Evolutionary conservation across 2,797 vertebrate species (phyloP), one percentile per base, ranked within the genome.

Genomic region (Xiphophorus birchmanni): DNA sequence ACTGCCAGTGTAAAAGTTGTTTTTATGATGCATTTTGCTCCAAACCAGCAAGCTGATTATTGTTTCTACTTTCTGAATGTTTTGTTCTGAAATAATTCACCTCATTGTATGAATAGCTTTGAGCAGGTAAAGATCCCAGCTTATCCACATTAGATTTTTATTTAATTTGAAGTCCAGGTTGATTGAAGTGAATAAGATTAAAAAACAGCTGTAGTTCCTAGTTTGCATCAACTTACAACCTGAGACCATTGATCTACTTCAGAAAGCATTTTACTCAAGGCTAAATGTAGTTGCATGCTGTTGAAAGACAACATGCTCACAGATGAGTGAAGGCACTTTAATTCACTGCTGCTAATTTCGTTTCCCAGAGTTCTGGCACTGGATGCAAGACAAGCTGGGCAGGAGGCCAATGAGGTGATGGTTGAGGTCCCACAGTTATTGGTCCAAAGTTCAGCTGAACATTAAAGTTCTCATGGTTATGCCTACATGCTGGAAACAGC

Each of bases 311-410:
- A 75, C 79, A 76, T 42, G 56, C 72, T 71, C 75, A 82, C 32
- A 78, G 44, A n/a, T 17, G 37, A n/a, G 15, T 13, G 56, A 80
- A 75, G 82, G 77, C 75, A 4, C 42, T 32, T 73, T 84, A 82
- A 84, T 69, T 77, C 76, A 56, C 15, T 2, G 58, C 11, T 63
- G 44, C 40, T 77, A 80, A 79, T 60, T 9, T 80, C 2, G 74
- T 76, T 84, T 76, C 86, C 76, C 73, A 85, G 82, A 84, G 52
- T 2, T 44, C 29, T 11, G 1, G 52, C 40, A 32, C 0, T 0
- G 78, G 78, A 84, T 78, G 76, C 86, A 32, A 84, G 65, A 83
- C 12, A 85, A 83, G 82, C 80, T 87, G 79, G 83, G 78, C 77
- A 60, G 42, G 29, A 76, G 63, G 52, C 80, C 10, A 15, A 84